These are phyloP conservation scores for Todiramphus saurophagus DNA, from an alignment of 2,113 vertebrate species.

Conservation along the genomic window DNA sequence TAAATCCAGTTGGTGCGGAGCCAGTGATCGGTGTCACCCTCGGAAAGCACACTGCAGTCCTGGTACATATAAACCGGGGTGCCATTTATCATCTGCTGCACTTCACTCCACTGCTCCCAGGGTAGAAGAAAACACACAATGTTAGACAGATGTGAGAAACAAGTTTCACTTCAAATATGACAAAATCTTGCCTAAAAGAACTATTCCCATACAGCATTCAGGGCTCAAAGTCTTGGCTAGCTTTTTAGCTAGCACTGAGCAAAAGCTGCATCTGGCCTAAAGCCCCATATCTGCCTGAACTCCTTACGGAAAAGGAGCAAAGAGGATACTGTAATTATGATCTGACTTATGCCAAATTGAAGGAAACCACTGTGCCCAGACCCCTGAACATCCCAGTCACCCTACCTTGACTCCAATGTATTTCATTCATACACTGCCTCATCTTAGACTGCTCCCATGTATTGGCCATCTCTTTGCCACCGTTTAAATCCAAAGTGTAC, in stretches of 20 bases:
- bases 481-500: not conserved
- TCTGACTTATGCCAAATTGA: not conserved
- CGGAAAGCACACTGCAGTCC: conserved; percentile 71
- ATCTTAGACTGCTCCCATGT: not conserved
- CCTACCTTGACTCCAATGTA: not conserved
- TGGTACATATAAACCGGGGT: conserved; percentile 80
- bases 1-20: conserved; percentile 83
- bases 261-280: not conserved
- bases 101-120: conserved; percentile 74
- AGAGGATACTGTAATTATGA: not conserved
- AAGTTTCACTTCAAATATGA: not conserved
- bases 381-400: not conserved
- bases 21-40: conserved; percentile 77
- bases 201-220: not conserved
- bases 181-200: not conserved
- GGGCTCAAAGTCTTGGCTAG: not conserved
- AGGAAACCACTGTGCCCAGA: not conserved
- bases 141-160: not conserved
- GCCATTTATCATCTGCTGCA: conserved; percentile 77
- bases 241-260: not conserved
- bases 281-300: not conserved
- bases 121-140: not conserved
- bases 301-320: not conserved
- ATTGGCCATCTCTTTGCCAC: not conserved
- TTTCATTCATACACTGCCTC: not conserved